Conservation (phyloP, 2,888 invertebrate species). For the Drosophila quinaria region DNA sequence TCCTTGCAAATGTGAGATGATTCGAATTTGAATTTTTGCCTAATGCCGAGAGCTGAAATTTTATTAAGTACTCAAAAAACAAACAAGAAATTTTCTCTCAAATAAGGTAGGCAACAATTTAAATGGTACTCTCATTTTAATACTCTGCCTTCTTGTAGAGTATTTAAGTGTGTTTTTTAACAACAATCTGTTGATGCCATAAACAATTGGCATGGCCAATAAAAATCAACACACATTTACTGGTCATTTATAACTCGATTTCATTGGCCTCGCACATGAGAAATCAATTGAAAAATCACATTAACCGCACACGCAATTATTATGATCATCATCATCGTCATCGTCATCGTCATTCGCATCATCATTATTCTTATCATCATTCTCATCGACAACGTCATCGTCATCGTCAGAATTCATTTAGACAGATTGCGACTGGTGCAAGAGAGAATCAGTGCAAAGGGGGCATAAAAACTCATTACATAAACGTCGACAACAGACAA, state of each 20-base stretch:
- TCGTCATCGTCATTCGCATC: slow-evolving; percentile 16
- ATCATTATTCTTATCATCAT: slow-evolving; percentile 12
- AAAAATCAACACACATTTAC: slow-evolving; percentile 63
- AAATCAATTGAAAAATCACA: slow-evolving; percentile 72
- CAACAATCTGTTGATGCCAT: slow-evolving; percentile 44
- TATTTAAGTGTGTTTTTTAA: slow-evolving; percentile 17
- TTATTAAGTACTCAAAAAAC: slow-evolving; percentile 4
- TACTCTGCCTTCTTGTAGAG: neutral
- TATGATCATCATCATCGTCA: slow-evolving; percentile 23
- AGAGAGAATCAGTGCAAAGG: slow-evolving; percentile 33
- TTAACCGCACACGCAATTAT: slow-evolving; percentile 68
- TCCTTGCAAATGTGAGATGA: slow-evolving; percentile 39
- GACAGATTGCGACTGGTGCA: slow-evolving; percentile 36
- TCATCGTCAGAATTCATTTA: slow-evolving; percentile 27
- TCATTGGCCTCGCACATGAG: slow-evolving; percentile 50
- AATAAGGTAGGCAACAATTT: neutral
- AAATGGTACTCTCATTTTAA: neutral
- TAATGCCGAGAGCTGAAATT: slow-evolving; percentile 27
- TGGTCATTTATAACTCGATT: slow-evolving; percentile 67
- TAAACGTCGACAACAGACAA: slow-evolving; percentile 70
- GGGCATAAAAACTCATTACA: slow-evolving; percentile 71
- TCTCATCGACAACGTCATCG: slow-evolving; percentile 13
- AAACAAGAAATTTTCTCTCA: neutral
- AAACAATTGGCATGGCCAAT: slow-evolving; percentile 45
- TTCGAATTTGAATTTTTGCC: slow-evolving; percentile 33